Evolutionary conservation across 1,140 invertebrate species (phyloP).

Genomic region (Brachionus calyciflorus): DNA sequence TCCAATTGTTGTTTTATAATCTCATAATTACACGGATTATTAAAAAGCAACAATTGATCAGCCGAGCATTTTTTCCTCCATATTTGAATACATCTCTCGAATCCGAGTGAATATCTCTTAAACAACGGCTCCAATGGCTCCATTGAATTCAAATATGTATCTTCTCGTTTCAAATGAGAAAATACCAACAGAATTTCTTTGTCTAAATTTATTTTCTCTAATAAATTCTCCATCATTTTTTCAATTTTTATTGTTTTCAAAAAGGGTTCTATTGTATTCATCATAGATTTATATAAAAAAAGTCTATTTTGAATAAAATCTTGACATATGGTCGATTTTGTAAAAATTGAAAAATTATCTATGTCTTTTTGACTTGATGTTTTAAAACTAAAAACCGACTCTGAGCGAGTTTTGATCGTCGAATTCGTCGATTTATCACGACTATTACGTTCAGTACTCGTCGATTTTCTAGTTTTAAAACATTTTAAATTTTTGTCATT

Average conservation of each 20-base stretch:
- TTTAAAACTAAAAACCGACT: constrained; percentile 1
- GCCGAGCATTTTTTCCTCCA: constrained; percentile 45
- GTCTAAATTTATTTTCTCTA: constrained; percentile 30
- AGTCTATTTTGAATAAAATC: constrained; percentile 42
- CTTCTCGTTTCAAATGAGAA: constrained; percentile 39
- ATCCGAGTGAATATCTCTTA: constrained; percentile 29
- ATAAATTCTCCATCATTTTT: constrained; percentile 21
- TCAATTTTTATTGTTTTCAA: neutral
- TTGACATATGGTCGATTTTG: constrained; percentile 23
- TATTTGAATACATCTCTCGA: constrained; percentile 41
- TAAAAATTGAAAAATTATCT: neutral
- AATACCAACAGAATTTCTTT: constrained; percentile 44
- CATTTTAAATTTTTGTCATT: constrained; percentile 19
- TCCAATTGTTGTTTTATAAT: neutral
- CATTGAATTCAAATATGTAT: constrained; percentile 7
- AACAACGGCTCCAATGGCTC: constrained; percentile 43
- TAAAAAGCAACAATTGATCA: constrained; percentile 24
- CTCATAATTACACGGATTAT: constrained; percentile 6
- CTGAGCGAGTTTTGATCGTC: neutral
- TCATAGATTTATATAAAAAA: constrained; percentile 30
- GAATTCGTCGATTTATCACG: neutral
- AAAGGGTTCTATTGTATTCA: constrained; percentile 42
- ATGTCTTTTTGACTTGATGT: neutral
- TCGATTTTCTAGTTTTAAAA: neutral
- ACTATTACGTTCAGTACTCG: neutral